Evolutionary conservation across 2,888 invertebrate species (phyloP), one percentile per base, ranked within the genome.

Genomic region (Eupithecia centaureata): DNA sequence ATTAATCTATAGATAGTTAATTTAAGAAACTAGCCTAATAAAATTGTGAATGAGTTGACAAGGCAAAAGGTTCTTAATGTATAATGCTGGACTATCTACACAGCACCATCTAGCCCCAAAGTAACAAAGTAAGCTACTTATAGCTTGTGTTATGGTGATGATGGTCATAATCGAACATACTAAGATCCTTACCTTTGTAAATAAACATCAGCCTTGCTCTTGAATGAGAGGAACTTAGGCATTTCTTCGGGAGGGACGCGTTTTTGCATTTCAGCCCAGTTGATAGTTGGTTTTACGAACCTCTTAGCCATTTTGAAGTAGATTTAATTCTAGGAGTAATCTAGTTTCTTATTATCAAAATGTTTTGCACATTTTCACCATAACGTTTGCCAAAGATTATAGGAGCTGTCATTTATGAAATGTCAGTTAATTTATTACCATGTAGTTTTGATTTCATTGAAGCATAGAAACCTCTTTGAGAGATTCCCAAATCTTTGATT

Each of bases 211-310:
- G 89, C 79, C 76, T 90, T 93, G 7, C 78, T 88, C 72, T 88
- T 92, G 67, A 93, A 92, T 5, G 85, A 85, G 25, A 84, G 76
- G 72, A 82, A 92, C 22, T 88, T 78, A 0, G 65, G 73, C 70
- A 73, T 86, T 71, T 93, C 85, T 0, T 90, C 83, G 1, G 78
- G 77, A 5, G 90, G 86, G 1, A 90, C 88, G 60, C 79, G 76
- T 73, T 88, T 86, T 59, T 86, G 84, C 3, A 93, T 67, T 65
- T 89, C 88, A 10, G 33, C 61, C 92, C 92, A 93, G 66, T 90
- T 86, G 38, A 91, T 83, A 2, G 80, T 33, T n/a, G 81, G 77
- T 72, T 87, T 87, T 30, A 77, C 77, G 71, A 92, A 86, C 76
- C 89, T 80, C 77, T 86, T 88, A 8, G 88, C 81, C 89, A 89